Percentiles rank a stretch among this genome's conserved stretches.
Evolutionary conservation across 2,888 invertebrate species (phyloP).

Genomic region (Pogonocherus hispidulus): DNA sequence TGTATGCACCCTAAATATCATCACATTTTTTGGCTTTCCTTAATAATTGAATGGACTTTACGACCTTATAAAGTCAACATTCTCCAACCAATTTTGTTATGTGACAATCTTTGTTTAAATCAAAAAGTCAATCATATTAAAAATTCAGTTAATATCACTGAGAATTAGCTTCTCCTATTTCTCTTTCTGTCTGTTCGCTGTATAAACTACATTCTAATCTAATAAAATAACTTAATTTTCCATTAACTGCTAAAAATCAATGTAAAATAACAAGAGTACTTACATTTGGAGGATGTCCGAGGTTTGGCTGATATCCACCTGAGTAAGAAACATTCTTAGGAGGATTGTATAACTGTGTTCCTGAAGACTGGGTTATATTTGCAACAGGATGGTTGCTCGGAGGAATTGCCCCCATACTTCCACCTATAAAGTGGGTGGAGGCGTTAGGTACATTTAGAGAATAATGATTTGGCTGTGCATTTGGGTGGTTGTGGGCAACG

Average conservation of each 20-base stretch:
- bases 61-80: too few species aligned
- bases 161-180: too few species aligned
- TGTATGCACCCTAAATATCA: too few species aligned
- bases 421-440: constrained; percentile 55
- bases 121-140: too few species aligned
- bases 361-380: constrained; percentile 52
- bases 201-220: too few species aligned
- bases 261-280: constrained; percentile 33
- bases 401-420: constrained; percentile 56
- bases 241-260: neutral
- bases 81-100: too few species aligned
- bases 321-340: constrained; percentile 59
- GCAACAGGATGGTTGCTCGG: constrained; percentile 62
- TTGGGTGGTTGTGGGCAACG: constrained; percentile 56
- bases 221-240: too few species aligned
- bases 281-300: constrained; percentile 60
- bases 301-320: constrained; percentile 59
- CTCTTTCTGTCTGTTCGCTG: too few species aligned
- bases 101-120: too few species aligned
- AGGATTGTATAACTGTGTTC: constrained; percentile 54
- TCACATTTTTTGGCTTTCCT: too few species aligned
- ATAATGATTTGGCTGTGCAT: constrained; percentile 60
- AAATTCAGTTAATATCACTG: too few species aligned
- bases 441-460: constrained; percentile 60
- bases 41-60: too few species aligned